Evolutionary conservation across 2,888 invertebrate species (phyloP).

Genomic region (Listrodromus nycthemerus): DNA sequence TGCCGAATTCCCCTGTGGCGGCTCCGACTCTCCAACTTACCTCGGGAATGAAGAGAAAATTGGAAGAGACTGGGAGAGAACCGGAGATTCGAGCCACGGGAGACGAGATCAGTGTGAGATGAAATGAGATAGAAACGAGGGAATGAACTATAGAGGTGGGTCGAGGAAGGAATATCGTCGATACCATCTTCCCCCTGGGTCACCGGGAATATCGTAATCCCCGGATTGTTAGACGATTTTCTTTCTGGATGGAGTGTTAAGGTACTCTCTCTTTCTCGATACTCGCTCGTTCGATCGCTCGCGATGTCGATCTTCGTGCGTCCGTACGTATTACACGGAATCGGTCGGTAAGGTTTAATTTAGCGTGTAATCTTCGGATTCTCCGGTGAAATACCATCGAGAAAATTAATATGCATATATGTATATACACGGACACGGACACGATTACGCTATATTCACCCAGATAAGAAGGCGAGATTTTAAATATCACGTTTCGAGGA

Average conservation of each 20-base stretch:
- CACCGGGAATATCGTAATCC: conserved; percentile 74
- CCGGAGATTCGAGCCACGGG: conserved; percentile 51
- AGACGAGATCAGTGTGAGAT: conserved; percentile 55
- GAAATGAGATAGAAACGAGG: conserved; percentile 62
- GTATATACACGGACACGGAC: background rate
- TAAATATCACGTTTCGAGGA: background rate
- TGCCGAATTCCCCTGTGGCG: conserved; percentile 71
- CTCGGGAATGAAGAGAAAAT: conserved; percentile 85
- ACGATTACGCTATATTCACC: background rate
- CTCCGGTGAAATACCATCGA: background rate
- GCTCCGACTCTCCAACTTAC: conserved; percentile 78
- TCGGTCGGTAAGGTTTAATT: conserved; percentile 12
- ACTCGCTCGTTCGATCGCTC: conserved; percentile 41
- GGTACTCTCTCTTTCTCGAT: conserved; percentile 17
- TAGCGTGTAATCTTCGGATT: conserved; percentile 17
- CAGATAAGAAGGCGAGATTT: background rate
- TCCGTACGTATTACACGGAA: conserved; percentile 31
- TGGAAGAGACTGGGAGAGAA: conserved; percentile 81
- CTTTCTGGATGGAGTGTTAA: conserved; percentile 65
- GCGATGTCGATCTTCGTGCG: conserved; percentile 35
- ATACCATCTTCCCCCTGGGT: conserved; percentile 62
- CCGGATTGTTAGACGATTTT: conserved; percentile 79
- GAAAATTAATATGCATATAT: conserved; percentile 16
- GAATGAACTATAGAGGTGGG: conserved; percentile 15
- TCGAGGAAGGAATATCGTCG: conserved; percentile 49